Conservation (phyloP, 1,140 invertebrate species). For the Drosophila eugracilis region DNA sequence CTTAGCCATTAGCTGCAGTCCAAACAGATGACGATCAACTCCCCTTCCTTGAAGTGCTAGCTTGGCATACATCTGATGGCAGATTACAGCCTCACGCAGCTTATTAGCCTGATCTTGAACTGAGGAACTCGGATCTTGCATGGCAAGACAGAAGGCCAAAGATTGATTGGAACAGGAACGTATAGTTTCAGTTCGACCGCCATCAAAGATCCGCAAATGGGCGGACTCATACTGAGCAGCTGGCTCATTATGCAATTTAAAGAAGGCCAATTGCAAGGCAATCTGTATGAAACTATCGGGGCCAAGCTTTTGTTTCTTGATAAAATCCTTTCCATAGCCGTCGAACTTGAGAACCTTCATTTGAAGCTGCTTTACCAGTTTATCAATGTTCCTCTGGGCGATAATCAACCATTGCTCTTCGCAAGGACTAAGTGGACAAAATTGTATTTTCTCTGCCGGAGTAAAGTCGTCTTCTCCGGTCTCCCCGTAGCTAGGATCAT, state of each 20-base stretch:
- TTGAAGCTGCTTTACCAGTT: slow-evolving; percentile 86
- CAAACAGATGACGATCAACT: slow-evolving; percentile 94
- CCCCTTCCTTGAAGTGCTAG: slow-evolving; percentile 92
- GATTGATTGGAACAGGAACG: slow-evolving; percentile 93
- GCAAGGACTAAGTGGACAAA: slow-evolving; percentile 15
- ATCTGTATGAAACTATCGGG: slow-evolving; percentile 97
- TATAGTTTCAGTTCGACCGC: slow-evolving; percentile 96
- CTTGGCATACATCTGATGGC: slow-evolving; percentile 92
- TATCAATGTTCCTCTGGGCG: slow-evolving; percentile 81
- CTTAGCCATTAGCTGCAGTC: slow-evolving; percentile 92
- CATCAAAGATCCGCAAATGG: slow-evolving; percentile 91
- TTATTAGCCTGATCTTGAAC: slow-evolving; percentile 67
- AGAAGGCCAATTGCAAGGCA: slow-evolving; percentile 95
- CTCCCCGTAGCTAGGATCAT: slow-evolving; percentile 45
- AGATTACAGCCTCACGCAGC: slow-evolving; percentile 90
- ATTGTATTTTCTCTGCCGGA: slow-evolving; percentile 37
- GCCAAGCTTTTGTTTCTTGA: slow-evolving; percentile 93
- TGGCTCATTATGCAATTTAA: slow-evolving; percentile 90
- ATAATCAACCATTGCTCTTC: slow-evolving; percentile 50
- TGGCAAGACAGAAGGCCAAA: slow-evolving; percentile 90
- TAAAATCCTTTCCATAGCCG: slow-evolving; percentile 92
- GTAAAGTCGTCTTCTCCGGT: slow-evolving; percentile 5
- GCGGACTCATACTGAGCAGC: slow-evolving; percentile 96
- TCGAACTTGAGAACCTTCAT: slow-evolving; percentile 90
- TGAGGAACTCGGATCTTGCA: slow-evolving; percentile 85